A percentile compares a stretch with the other conserved stretches of the same genome.
Evolutionary conservation across 2,113 vertebrate species (phyloP).

Genomic region (Cyanoramphus novaezelandiae): DNA sequence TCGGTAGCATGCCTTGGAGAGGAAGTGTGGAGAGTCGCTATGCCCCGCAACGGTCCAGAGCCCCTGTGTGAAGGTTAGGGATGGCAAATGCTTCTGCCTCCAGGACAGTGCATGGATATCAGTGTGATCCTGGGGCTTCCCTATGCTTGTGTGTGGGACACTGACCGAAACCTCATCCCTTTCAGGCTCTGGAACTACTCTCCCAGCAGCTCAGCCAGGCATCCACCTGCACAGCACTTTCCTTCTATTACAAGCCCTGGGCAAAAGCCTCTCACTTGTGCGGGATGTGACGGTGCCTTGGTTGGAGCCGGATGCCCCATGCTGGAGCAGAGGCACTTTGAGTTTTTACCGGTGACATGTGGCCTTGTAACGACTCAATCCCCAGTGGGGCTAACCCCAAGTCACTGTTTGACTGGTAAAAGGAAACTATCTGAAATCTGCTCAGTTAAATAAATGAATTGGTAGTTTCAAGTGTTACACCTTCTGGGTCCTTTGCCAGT

Average conservation of each 20-base stretch:
- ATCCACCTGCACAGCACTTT: rapidly evolving
- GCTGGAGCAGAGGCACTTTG: not conserved
- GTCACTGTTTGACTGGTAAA: constrained; percentile 61
- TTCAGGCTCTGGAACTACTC: not conserved
- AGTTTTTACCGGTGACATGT: rapidly evolving
- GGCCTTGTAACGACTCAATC: not conserved
- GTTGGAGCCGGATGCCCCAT: rapidly evolving
- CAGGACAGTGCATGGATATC: rapidly evolving
- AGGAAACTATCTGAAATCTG: constrained; percentile 60
- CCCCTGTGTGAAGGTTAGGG: not conserved
- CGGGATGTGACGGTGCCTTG: rapidly evolving
- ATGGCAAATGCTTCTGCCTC: not conserved
- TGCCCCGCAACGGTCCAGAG: rapidly evolving
- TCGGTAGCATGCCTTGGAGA: not conserved
- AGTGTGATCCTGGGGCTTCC: not conserved
- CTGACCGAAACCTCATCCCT: not conserved
- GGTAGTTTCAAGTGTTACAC: constrained; percentile 54
- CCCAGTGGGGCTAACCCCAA: constrained; percentile 55
- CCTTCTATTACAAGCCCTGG: not conserved
- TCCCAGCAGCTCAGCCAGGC: not conserved
- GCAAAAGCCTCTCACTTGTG: not conserved
- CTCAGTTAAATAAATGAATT: constrained; percentile 45
- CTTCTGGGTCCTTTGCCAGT: constrained; percentile 41
- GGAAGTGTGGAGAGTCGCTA: rapidly evolving
- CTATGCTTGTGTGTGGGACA: rapidly evolving